phyloP scores from a whole-genome alignment of 2,113 vertebrate genomes.

The Gopherus flavomarginatus region DNA sequence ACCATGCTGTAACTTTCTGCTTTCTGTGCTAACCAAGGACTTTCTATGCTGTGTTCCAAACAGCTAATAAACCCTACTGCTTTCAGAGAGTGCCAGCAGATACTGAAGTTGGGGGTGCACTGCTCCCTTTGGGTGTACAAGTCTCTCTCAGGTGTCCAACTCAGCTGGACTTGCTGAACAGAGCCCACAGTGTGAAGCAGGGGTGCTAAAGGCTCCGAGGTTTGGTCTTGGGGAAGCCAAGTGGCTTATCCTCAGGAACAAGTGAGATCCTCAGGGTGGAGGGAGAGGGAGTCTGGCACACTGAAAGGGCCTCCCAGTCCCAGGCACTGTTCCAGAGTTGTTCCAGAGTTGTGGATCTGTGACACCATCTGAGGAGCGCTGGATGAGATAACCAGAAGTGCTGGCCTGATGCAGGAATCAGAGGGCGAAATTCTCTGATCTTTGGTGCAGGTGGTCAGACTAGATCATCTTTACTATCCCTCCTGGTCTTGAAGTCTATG shows the following conservation, averaged over 20 bases:
- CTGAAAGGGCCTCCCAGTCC: background rate
- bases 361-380: background rate
- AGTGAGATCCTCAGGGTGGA: too few relatives aligned
- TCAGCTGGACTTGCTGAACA: background rate
- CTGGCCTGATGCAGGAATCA: background rate
- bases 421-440: background rate
- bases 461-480: background rate
- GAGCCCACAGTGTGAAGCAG: background rate
- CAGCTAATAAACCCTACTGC: too few relatives aligned
- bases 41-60: too few relatives aligned
- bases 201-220: background rate
- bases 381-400: background rate
- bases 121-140: background rate
- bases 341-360: background rate
- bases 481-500: background rate
- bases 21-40: too few relatives aligned
- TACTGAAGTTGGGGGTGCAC: too few relatives aligned
- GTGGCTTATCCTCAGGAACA: background rate
- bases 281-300: background rate
- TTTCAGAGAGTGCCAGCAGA: too few relatives aligned
- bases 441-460: rapidly evolving
- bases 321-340: too few relatives aligned
- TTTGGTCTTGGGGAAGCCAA: background rate
- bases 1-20: too few relatives aligned
- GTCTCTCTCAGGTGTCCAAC: background rate